A percentile compares a stretch with the other conserved stretches of the same genome.
These are phyloP conservation scores for Leucopsar rothschildi DNA, from an alignment of 2,113 vertebrate species.

Conservation along the genomic window DNA sequence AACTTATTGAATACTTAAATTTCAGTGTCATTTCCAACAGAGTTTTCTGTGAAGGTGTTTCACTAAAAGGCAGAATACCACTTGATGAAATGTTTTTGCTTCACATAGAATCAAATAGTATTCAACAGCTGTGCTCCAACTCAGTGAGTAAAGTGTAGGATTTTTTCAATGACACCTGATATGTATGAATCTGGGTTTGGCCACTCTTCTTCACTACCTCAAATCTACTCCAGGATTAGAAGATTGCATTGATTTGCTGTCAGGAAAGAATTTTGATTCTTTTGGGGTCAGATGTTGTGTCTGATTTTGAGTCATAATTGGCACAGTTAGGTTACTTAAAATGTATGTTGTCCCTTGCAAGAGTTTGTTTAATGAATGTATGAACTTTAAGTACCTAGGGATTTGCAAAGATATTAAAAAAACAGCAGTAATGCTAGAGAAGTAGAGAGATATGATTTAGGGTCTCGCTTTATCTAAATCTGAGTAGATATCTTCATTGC, in stretches of 20 bases:
- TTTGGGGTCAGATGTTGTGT: neutral
- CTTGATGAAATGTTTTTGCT: neutral
- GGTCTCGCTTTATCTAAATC: neutral
- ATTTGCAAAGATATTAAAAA: neutral
- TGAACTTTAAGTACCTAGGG: neutral
- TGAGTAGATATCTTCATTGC: neutral
- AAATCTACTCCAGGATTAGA: neutral
- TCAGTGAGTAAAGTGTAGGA: neutral
- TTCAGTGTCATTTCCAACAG: neutral
- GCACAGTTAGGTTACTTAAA: neutral
- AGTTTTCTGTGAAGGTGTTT: neutral
- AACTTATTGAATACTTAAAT: neutral
- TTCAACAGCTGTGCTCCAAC: neutral
- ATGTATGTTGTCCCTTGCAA: neutral
- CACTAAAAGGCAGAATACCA: neutral
- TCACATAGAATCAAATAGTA: rapidly evolving
- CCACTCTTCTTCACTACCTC: neutral
- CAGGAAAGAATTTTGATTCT: neutral
- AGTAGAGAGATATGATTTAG: neutral
- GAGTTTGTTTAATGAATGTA: neutral
- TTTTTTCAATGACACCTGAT: neutral
- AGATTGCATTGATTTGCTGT: neutral
- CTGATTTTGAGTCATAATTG: neutral
- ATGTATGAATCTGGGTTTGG: neutral
- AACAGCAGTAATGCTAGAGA: neutral